These are phyloP conservation scores for Oligia latruncula DNA, from an alignment of 2,888 invertebrate species.

Conservation along the genomic window DNA sequence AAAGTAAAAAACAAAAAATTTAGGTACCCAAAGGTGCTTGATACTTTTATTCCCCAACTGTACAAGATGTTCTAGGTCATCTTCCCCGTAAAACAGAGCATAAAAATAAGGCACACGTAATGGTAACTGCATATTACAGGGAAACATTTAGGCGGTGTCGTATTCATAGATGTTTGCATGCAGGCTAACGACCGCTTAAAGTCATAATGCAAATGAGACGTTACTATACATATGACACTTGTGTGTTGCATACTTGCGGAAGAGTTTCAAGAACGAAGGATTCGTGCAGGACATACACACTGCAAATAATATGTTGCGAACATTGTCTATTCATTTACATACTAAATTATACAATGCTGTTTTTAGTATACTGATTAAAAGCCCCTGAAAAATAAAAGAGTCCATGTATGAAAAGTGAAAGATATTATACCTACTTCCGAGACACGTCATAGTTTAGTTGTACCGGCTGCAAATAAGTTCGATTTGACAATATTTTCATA, in stretches of 20 bases:
- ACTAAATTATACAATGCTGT: neutral
- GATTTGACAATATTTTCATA: neutral
- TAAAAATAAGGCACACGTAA: slow-evolving; percentile 23
- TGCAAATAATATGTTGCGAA: slow-evolving; percentile 31
- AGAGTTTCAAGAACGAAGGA: slow-evolving; percentile 55
- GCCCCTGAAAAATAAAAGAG: neutral
- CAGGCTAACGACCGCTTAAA: slow-evolving; percentile 57
- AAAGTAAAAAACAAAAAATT: neutral
- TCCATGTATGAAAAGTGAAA: neutral
- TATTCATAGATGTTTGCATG: slow-evolving; percentile 55
- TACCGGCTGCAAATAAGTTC: neutral
- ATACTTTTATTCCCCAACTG: no score
- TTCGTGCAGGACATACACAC: slow-evolving; percentile 43
- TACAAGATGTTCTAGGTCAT: neutral
- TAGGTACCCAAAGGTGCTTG: neutral
- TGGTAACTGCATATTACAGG: slow-evolving; percentile 14
- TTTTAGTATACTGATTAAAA: neutral
- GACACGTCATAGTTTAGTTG: neutral
- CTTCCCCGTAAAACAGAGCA: neutral
- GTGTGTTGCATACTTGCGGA: slow-evolving; percentile 47
- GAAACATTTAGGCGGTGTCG: slow-evolving; percentile 28
- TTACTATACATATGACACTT: slow-evolving; percentile 42
- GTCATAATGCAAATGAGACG: slow-evolving; percentile 49
- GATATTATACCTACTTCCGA: neutral
- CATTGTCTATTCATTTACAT: neutral